Conservation (phyloP, 2,888 invertebrate species). For the Cinara cedri region DNA sequence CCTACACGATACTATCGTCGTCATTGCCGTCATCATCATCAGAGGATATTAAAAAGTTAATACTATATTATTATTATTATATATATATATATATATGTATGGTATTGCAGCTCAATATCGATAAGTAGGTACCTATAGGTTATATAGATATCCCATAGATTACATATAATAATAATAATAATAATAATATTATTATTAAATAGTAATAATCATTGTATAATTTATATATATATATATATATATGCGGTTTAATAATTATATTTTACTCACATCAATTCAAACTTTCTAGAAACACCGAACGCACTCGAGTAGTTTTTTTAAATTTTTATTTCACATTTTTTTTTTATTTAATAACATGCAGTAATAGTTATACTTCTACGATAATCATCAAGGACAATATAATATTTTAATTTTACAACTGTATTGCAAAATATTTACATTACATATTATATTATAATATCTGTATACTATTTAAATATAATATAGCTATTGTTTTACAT, state of each 20-base stretch:
- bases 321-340: constrained; percentile 19
- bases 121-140: background rate
- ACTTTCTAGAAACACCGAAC: constrained; percentile 37
- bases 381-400: no score
- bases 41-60: constrained; percentile 10
- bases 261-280: background rate
- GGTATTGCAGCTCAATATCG: no score
- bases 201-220: background rate
- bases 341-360: constrained; percentile 25
- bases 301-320: constrained; percentile 24
- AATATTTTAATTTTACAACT: no score
- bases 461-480: no score
- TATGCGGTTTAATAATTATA: constrained; percentile 20
- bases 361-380: background rate
- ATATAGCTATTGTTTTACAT: no score
- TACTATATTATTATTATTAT: no score
- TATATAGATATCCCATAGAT: no score
- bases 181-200: constrained; percentile 20
- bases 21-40: background rate
- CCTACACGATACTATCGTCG: constrained; percentile 16
- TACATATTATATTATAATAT: no score
- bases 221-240: no score
- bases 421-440: no score
- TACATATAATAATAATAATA: no score
- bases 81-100: no score